phyloP scores from a whole-genome alignment of 2,113 vertebrate genomes.

The Athene noctua region DNA sequence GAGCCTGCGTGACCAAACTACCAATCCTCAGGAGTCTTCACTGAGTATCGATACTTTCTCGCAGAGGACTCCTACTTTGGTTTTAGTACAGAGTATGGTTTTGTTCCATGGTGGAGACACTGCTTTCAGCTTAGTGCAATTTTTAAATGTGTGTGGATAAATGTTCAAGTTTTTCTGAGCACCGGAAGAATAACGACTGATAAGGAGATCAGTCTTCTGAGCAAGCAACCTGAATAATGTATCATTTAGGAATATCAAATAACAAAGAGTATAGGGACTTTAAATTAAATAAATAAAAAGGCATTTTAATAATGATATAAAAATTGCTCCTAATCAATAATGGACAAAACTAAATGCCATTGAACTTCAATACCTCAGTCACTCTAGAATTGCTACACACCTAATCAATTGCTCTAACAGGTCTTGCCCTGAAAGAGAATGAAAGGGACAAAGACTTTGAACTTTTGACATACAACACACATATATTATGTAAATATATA shows the following conservation, averaged over 20 bases:
- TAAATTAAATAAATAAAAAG: not conserved
- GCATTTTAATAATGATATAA: not conserved
- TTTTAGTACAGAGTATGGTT: not conserved
- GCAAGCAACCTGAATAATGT: not conserved
- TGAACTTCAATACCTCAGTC: not conserved
- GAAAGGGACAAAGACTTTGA: not conserved
- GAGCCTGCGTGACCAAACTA: not conserved
- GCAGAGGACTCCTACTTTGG: not conserved
- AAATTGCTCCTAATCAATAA: not conserved
- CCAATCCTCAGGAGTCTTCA: not conserved
- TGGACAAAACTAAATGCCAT: not conserved
- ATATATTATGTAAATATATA: not conserved
- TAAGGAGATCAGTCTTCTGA: not conserved
- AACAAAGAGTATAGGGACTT: not conserved
- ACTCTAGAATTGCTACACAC: not conserved
- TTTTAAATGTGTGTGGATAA: not conserved
- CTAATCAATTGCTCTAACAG: not conserved
- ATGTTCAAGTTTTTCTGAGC: not conserved
- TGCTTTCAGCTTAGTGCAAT: not conserved
- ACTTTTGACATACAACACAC: not conserved
- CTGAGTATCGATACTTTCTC: fast-evolving
- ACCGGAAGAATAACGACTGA: not conserved
- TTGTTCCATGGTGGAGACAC: not conserved
- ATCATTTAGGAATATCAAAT: not conserved
- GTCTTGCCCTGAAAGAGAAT: not conserved